A percentile compares a stretch with the other conserved stretches of the same genome.
Evolutionary conservation across 2,113 vertebrate species (phyloP).

Genomic region (Dinomys branickii): DNA sequence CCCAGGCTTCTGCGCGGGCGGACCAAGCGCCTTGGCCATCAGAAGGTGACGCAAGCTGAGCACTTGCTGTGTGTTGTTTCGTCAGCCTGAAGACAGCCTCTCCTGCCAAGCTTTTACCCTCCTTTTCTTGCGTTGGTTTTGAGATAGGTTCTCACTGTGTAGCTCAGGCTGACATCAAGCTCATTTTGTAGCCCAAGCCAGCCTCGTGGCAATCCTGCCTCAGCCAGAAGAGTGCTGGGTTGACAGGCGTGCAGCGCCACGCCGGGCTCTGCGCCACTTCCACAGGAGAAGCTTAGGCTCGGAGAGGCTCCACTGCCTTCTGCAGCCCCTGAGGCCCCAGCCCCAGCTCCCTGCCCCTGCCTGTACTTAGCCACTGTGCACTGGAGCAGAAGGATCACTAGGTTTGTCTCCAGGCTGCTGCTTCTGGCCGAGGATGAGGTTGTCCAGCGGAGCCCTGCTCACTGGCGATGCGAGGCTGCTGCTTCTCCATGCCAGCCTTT

Average conservation of each 20-base stretch:
- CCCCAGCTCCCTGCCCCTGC: neutral
- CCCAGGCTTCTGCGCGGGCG: too few relatives aligned
- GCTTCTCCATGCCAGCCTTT: neutral
- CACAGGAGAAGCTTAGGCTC: neutral
- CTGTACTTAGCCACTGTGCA: too few relatives aligned
- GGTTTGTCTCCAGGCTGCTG: neutral
- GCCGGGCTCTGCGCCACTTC: too few relatives aligned
- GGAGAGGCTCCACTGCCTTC: neutral
- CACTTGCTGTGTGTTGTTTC: too few relatives aligned
- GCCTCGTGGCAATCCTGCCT: neutral
- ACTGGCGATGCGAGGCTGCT: neutral
- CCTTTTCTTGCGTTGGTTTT: neutral
- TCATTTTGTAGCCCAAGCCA: neutral
- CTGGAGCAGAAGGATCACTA: too few relatives aligned
- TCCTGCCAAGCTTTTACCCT: neutral
- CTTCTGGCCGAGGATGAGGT: neutral
- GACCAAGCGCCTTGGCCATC: too few relatives aligned
- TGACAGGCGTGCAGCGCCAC: too few relatives aligned
- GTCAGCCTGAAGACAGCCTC: neutral
- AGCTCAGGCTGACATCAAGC: neutral
- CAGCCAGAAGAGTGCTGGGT: neutral
- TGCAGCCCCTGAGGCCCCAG: neutral
- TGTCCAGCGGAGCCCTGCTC: neutral
- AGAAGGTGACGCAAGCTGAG: neutral
- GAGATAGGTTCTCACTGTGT: too few relatives aligned